Conservation (phyloP, 2,888 invertebrate species). For the Epistrophella euchroma region DNA sequence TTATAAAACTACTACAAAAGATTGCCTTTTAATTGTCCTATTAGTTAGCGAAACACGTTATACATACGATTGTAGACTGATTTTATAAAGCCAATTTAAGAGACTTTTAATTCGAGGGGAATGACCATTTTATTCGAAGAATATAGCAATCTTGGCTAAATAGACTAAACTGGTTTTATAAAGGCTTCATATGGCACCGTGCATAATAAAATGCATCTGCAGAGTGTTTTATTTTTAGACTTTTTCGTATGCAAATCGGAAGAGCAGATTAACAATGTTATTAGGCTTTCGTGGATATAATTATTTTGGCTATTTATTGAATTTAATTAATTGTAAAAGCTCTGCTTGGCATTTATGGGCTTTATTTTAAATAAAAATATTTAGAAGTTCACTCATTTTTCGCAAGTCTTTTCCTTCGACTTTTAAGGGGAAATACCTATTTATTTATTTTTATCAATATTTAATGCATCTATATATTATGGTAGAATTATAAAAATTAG, state of each 20-base stretch:
- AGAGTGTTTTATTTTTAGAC: constrained; percentile 1
- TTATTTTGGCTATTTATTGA: not conserved
- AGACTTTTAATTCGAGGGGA: not conserved
- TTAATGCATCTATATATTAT: no score
- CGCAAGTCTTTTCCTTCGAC: no score
- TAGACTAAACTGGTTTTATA: constrained; percentile 25
- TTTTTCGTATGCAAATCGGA: constrained; percentile 29
- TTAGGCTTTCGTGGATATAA: constrained; percentile 8
- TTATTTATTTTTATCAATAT: no score
- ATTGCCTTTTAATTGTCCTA: constrained; percentile 72
- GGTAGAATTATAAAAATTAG: no score
- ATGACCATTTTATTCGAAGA: constrained; percentile 44
- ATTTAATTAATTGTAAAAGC: not conserved
- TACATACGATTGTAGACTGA: constrained; percentile 40
- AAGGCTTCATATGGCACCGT: constrained; percentile 34
- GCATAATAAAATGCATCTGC: not conserved
- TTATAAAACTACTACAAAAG: constrained; percentile 47
- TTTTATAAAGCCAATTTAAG: constrained; percentile 15
- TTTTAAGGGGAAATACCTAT: no score
- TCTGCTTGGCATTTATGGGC: no score
- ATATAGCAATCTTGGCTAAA: not conserved
- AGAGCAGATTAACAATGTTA: constrained; percentile 24
- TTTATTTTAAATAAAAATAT: no score
- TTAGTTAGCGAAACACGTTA: constrained; percentile 71
- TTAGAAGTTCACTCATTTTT: not conserved